phyloP scores from a whole-genome alignment of 2,888 invertebrate species.

The Sympetrum striolatum region DNA sequence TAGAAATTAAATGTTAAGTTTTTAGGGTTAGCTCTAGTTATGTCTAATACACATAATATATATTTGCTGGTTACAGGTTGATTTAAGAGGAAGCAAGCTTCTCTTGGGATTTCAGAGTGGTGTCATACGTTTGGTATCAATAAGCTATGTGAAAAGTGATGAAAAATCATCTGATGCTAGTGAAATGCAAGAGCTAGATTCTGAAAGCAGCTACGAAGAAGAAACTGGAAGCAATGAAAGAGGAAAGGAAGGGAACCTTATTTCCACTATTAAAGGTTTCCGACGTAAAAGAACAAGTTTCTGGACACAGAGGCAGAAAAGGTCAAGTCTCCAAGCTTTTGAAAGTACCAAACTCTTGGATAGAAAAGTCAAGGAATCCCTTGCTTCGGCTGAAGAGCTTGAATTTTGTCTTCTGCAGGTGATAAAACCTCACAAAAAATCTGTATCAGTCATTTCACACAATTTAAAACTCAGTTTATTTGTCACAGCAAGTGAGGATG shows the following conservation, averaged over 20 bases:
- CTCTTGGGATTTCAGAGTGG: slow-evolving; percentile 77
- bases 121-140: slow-evolving; percentile 65
- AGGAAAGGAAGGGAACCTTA: background rate
- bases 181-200: background rate
- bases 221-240: background rate
- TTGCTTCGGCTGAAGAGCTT: background rate
- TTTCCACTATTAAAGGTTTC: background rate
- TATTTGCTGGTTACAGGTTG: slow-evolving; percentile 61
- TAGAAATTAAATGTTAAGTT: no score
- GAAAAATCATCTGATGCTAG: slow-evolving; percentile 52
- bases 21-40: no score
- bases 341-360: background rate
- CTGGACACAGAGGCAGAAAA: background rate
- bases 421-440: slow-evolving; percentile 66
- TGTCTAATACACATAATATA: no score
- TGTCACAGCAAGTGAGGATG: slow-evolving; percentile 18
- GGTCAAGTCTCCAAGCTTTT: background rate
- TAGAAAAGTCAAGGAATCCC: background rate
- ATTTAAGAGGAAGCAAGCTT: slow-evolving; percentile 69
- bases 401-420: background rate
- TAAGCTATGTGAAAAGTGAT: slow-evolving; percentile 54
- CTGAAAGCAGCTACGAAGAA: background rate
- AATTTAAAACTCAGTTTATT: slow-evolving; percentile 58
- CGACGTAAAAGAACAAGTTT: background rate
- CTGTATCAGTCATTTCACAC: slow-evolving; percentile 68